These are phyloP conservation scores for Macrocentrus cingulum DNA, from an alignment of 1,140 invertebrate species.

Conservation along the genomic window DNA sequence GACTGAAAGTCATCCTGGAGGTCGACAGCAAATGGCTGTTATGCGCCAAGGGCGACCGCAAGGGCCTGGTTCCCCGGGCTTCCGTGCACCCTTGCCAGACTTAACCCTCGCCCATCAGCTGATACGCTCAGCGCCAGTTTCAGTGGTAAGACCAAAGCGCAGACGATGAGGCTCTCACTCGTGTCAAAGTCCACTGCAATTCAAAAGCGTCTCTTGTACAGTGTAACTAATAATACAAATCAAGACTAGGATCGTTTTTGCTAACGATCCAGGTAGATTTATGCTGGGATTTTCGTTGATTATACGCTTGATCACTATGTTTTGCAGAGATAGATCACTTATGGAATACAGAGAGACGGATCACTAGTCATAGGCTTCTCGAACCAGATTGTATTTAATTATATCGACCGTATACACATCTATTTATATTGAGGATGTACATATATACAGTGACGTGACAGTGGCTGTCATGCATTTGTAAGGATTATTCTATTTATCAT, in stretches of 20 bases:
- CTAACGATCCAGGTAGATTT: no score
- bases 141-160: not conserved
- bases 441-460: slow-evolving; percentile 44
- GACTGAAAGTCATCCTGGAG: slow-evolving; percentile 72
- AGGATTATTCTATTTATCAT: slow-evolving; percentile 44
- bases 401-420: slow-evolving; percentile 34
- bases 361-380: slow-evolving; percentile 52
- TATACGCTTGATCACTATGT: no score
- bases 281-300: no score
- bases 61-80: slow-evolving; percentile 74
- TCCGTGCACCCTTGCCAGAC: slow-evolving; percentile 65
- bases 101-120: slow-evolving; percentile 37
- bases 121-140: slow-evolving; percentile 7
- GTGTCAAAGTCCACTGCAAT: no score
- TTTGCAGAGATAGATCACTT: no score
- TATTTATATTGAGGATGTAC: slow-evolving; percentile 52
- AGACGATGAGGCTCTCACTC: no score
- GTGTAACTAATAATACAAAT: no score
- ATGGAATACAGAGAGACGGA: slow-evolving; percentile 11
- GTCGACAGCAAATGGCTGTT: slow-evolving; percentile 77
- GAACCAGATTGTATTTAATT: slow-evolving; percentile 54
- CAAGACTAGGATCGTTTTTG: no score
- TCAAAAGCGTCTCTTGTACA: no score
- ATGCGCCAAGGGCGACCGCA: slow-evolving; percentile 75
- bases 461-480: slow-evolving; percentile 22